Percentiles rank a stretch among this genome's conserved stretches.
These are phyloP conservation scores for Agriopis leucophaearia DNA, from an alignment of 2,888 invertebrate genomes.

Conservation along the genomic window DNA sequence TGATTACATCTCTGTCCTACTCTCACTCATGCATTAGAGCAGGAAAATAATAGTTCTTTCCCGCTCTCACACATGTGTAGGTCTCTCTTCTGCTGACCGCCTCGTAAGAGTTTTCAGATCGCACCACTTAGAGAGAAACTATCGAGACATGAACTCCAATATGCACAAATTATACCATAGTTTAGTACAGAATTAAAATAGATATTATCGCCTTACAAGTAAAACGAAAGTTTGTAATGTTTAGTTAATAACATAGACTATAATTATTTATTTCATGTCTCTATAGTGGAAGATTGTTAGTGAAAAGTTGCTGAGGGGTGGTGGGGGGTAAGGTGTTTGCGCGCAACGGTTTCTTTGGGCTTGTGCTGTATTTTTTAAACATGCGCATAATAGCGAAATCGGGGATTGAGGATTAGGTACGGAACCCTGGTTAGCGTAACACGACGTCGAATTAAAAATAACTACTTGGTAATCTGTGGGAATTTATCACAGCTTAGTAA, in stretches of 20 bases:
- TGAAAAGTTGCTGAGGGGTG: slow-evolving; percentile 44
- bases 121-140: slow-evolving; percentile 30
- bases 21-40: background rate
- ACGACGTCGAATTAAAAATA: too few species aligned
- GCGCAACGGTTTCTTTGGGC: slow-evolving; percentile 12
- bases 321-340: slow-evolving; percentile 43
- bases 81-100: background rate
- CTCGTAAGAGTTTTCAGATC: background rate
- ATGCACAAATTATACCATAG: slow-evolving; percentile 39
- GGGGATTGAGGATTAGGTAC: too few species aligned
- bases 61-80: background rate
- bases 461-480: too few species aligned
- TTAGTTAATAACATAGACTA: slow-evolving; percentile 16
- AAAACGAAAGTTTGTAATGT: slow-evolving; percentile 11
- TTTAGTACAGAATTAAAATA: slow-evolving; percentile 35
- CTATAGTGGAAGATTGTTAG: slow-evolving; percentile 44
- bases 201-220: slow-evolving; percentile 27
- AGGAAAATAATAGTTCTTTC: background rate
- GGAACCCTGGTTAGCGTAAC: too few species aligned
- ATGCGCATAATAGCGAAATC: too few species aligned
- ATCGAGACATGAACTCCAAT: slow-evolving; percentile 28
- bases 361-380: too few species aligned
- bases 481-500: too few species aligned
- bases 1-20: too few species aligned
- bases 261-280: slow-evolving; percentile 34